Evolutionary conservation across 2,113 vertebrate genomes (phyloP).

Genomic region (Nerophis ophidion): DNA sequence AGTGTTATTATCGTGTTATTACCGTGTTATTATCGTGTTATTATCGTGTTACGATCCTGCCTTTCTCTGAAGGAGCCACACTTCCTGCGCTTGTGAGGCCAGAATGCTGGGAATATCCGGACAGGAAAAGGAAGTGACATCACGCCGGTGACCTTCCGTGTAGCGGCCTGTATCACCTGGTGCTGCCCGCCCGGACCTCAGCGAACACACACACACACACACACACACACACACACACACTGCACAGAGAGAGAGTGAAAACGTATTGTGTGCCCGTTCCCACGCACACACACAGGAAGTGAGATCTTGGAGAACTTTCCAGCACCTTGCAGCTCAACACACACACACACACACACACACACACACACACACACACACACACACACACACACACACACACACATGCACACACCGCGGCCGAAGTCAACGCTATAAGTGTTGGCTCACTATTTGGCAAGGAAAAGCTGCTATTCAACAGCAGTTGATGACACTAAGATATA

Average conservation of each 20-base stretch:
- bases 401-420: background rate
- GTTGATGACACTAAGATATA: too few species aligned
- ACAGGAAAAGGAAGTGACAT: constrained; percentile 77
- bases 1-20: too few species aligned
- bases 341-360: constrained; percentile 17
- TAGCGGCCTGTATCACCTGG: constrained; percentile 71
- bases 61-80: constrained; percentile 47
- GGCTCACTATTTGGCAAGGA: too few species aligned
- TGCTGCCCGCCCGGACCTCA: constrained; percentile 45
- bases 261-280: constrained; percentile 22
- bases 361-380: background rate
- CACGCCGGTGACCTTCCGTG: constrained; percentile 70
- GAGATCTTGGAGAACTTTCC: constrained; percentile 39
- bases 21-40: too few species aligned
- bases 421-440: too few species aligned
- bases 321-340: constrained; percentile 11
- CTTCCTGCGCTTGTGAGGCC: constrained; percentile 71
- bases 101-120: constrained; percentile 80
- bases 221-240: background rate
- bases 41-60: too few species aligned
- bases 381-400: background rate
- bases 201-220: background rate
- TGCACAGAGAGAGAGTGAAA: constrained; percentile 12
- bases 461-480: too few species aligned
- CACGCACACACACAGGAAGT: constrained; percentile 39